Percentiles rank a stretch among this genome's conserved stretches.
Conservation (phyloP, 2,888 invertebrate species). For the Drosophila multiciliata region DNA sequence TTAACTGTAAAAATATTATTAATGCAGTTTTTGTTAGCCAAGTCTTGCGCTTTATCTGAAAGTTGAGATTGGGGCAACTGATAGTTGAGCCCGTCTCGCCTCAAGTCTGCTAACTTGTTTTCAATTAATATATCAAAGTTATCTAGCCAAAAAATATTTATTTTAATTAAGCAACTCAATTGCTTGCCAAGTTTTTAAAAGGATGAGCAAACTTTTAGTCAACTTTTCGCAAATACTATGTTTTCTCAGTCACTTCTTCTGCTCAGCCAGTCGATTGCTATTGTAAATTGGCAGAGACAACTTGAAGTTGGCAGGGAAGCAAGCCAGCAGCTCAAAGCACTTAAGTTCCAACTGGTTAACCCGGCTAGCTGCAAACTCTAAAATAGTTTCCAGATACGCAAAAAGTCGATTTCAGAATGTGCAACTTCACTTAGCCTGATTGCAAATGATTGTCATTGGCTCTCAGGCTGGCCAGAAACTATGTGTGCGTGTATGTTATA, state of each 20-base stretch:
- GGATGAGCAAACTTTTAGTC: conserved; percentile 26
- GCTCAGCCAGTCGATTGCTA: conserved; percentile 1
- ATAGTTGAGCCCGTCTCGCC: background rate
- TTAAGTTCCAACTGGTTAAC: conserved; percentile 44
- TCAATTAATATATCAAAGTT: conserved; percentile 9
- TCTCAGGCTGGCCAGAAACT: conserved; percentile 16
- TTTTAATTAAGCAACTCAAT: conserved; percentile 30
- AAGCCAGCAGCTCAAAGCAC: conserved; percentile 33
- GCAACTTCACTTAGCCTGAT: conserved; percentile 63
- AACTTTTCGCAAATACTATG: conserved; percentile 20
- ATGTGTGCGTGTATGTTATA: background rate
- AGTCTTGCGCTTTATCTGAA: background rate
- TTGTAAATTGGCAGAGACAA: conserved; percentile 39
- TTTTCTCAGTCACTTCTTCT: background rate
- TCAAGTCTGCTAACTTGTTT: background rate
- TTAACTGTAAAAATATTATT: background rate
- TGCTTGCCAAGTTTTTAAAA: conserved; percentile 30
- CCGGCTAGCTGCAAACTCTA: conserved; percentile 9
- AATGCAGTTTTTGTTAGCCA: background rate
- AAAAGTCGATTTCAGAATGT: conserved; percentile 25
- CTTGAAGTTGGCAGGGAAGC: conserved; percentile 43
- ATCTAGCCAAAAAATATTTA: conserved; percentile 1
- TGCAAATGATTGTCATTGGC: conserved; percentile 63
- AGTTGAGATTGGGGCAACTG: background rate
- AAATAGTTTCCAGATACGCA: conserved; percentile 2